A percentile compares a stretch with the other conserved stretches of the same genome.
These are phyloP conservation scores for Anas flavirostris DNA, from an alignment of 2,797 vertebrate genomes.

Conservation along the genomic window DNA sequence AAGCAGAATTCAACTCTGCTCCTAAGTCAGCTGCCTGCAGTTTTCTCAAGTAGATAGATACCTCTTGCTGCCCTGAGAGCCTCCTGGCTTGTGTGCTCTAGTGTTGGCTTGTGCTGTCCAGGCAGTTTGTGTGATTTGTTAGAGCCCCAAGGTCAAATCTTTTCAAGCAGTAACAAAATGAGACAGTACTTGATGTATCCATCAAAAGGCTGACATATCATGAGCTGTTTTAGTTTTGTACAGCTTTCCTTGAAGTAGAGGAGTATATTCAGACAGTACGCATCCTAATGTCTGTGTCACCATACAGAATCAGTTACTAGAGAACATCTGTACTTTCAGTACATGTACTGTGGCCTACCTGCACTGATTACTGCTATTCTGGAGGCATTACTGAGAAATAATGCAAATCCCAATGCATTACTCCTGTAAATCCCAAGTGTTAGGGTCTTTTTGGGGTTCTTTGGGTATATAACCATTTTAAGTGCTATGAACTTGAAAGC, in stretches of 20 bases:
- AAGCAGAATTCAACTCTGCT: not conserved
- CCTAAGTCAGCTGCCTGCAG: not conserved
- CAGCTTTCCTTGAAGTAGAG: not conserved
- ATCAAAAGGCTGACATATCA: not conserved
- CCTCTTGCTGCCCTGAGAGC: not conserved
- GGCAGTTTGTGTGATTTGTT: not conserved
- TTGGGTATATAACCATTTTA: not conserved
- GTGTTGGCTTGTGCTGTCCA: not conserved
- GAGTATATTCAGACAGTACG: slow-evolving; percentile 10
- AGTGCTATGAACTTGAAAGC: not conserved
- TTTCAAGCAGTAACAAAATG: not conserved
- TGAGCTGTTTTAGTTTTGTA: not conserved
- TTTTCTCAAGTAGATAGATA: not conserved
- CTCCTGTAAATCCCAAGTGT: not conserved
- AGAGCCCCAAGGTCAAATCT: not conserved
- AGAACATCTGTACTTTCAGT: not conserved
- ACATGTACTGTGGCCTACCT: not conserved
- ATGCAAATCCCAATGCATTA: not conserved
- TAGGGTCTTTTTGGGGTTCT: not conserved
- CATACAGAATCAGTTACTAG: not conserved
- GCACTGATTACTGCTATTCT: not conserved
- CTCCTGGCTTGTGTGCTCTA: not conserved
- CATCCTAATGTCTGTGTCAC: slow-evolving; percentile 27
- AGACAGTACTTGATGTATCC: not conserved
- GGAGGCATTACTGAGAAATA: not conserved